Percentiles rank a stretch among this genome's conserved stretches.
These are phyloP conservation scores for Limnothrissa miodon DNA, from an alignment of 2,113 vertebrate genomes.

Conservation along the genomic window DNA sequence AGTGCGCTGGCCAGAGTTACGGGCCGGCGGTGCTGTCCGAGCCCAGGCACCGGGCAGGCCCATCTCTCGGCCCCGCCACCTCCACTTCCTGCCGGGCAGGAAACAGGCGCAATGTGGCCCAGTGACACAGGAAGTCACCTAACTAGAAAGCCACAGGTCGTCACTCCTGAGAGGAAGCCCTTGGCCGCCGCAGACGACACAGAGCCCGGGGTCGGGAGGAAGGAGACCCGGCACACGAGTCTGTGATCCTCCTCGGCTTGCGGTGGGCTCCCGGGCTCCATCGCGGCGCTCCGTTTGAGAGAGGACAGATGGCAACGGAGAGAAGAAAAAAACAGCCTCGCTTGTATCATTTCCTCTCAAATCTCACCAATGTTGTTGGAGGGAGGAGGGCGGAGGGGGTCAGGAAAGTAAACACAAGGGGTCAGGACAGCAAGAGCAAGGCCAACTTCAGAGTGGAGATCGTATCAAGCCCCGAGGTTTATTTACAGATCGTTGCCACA, in stretches of 20 bases:
- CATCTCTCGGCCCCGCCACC: conserved; percentile 39
- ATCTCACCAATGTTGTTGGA: neutral
- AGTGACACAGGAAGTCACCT: conserved; percentile 56
- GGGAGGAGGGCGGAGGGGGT: neutral
- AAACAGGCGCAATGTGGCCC: conserved; percentile 54
- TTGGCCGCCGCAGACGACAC: neutral
- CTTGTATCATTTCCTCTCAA: neutral
- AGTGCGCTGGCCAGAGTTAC: conserved; percentile 21
- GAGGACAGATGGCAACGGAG: neutral
- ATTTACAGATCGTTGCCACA: conserved; percentile 16
- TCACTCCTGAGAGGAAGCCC: conserved; percentile 34
- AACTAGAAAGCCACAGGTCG: conserved; percentile 50
- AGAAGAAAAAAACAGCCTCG: neutral
- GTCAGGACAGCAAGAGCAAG: conserved; percentile 6
- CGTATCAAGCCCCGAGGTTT: neutral
- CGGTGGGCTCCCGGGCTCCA: neutral
- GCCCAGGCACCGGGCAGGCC: conserved; percentile 48
- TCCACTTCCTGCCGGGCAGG: conserved; percentile 61
- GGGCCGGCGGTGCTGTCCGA: conserved; percentile 33
- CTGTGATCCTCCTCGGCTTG: neutral
- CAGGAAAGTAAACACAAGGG: conserved; percentile 9
- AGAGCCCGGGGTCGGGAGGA: neutral
- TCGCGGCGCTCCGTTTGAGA: neutral
- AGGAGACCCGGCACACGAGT: neutral
- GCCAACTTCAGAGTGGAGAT: conserved; percentile 31